Base-by-base conservation (phyloP, 2,888 invertebrate genomes). In the Leucozona laternaria region DNA sequence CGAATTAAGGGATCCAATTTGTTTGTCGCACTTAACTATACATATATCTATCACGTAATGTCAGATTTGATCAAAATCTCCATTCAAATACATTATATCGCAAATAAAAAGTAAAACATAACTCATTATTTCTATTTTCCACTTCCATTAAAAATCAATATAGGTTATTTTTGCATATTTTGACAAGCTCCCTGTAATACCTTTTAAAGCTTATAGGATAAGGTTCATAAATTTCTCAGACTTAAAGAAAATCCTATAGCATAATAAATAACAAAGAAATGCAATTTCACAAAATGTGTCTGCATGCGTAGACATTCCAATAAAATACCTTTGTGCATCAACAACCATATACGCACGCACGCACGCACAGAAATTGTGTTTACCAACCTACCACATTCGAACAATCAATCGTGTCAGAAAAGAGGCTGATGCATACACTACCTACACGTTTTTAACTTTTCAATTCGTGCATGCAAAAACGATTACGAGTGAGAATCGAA, bases 241-340 rank as follows among this genome's bases (percentile, higher is more conserved):
- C 2, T n/a, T n/a, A 17, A 34, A 17, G 0, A 25, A 40, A 3
- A n/a, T n/a, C 3, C 17, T 34, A 28, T 28, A 45, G n/a, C 11
- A 71, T 11, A 68, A 83, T 79, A 83, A 83, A 79, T 83, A 31
- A 73, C 73, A 73, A 73, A 53, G 82, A 78, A 83, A 83, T 83
- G 82, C 78, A 83, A 83, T 83, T 73, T 78, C 66, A 43, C 28
- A 68, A 68, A 68, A 37, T 58, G 34, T 60, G 55, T 77, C 72
- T 37, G 64, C 28, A 62, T 57, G 71, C 57, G 34, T 66, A 66
- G 50, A 43, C 25, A 72, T 57, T 57, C 48, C 70, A 55, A 72
- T 37, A 71, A 77, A 66, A 55, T 45, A 17, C 17, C n/a, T 0
- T 43, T 50, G 50, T 79, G 66, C 64, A 55, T 68, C 64, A 57